Evolutionary conservation across 2,888 invertebrate genomes (phyloP).

Genomic region (Hermaeophaga mercurialis): DNA sequence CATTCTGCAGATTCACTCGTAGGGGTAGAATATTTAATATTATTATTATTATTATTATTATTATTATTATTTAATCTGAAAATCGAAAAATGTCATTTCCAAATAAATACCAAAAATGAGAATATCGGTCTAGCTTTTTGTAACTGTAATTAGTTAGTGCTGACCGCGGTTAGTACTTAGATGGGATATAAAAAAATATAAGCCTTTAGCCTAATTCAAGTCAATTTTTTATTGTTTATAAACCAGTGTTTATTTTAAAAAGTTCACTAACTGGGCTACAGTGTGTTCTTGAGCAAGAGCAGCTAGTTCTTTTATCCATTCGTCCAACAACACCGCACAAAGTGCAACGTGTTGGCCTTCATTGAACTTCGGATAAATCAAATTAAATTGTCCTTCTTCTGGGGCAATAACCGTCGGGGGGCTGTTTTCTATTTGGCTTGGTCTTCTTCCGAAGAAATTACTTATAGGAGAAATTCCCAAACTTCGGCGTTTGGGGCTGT

Average conservation of each 20-base stretch:
- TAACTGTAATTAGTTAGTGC: no score
- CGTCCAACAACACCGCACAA: constrained; percentile 88
- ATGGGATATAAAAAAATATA: no score
- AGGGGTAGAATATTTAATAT: no score
- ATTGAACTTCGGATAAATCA: constrained; percentile 53
- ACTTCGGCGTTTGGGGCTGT: constrained; percentile 75
- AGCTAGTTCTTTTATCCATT: constrained; percentile 94
- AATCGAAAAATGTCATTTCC: no score
- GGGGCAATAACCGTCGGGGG: constrained; percentile 45
- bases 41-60: no score
- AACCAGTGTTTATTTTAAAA: constrained; percentile 47
- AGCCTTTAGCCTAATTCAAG: no score
- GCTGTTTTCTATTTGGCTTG: constrained; percentile 57
- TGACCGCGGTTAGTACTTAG: no score
- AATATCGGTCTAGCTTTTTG: no score
- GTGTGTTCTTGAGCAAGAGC: constrained; percentile 95
- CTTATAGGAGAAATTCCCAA: constrained; percentile 80
- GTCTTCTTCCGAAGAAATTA: constrained; percentile 60
- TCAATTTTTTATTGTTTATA: no score
- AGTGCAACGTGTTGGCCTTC: constrained; percentile 69
- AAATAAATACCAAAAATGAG: no score
- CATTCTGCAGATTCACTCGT: no score
- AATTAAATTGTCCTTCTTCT: constrained; percentile 47
- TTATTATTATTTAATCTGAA: no score
- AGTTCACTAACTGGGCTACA: constrained; percentile 63